Base-by-base conservation (phyloP, 2,797 vertebrate species). In the Gymnoscopelus microlampas region DNA sequence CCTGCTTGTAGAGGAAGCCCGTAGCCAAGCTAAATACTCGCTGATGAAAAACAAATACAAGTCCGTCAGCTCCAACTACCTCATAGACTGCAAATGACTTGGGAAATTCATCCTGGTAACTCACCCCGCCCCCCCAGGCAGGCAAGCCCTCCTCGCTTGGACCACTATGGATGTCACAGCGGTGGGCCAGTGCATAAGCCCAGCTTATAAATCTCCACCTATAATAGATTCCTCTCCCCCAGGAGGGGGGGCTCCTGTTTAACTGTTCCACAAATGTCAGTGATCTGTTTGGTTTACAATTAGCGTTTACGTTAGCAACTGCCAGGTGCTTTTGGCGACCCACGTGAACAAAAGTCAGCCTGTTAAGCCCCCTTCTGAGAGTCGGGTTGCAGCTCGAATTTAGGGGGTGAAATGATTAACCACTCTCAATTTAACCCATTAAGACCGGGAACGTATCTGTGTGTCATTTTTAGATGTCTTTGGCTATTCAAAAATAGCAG, bases 1-100 rank as follows among this genome's bases (percentile, higher is more conserved):
- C 75, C 70, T 56, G 66, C 63, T 35, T n/a, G 10, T 60, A 63
- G 56, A 44, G 39, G 39, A 60, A 77, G 69, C 58, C 55, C 8
- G 29, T 54, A 10, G 85, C 88, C 85, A 89, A 91, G 69, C 71
- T 74, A 88, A 90, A 88, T 78, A 85, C 60, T 70, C 50, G 0
- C 75, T 84, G 84, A 89, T 78, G 76, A 80, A 89, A 88, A 82
- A 83, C 82, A 89, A 89, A 89, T 64, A 85, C 63, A 55, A 68
- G 47, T 7, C 72, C 8, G 54, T 85, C 78, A 76, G 67, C 72
- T 56, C 68, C 29, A 23, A 44, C 67, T 66, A 76, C 81, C 80
- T 63, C 78, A 64, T 68, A 60, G 68, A 68, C 73, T 29, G 71
- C 70, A 72, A 71, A 83, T 61, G 55, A 82, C 73, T 77, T 23